Evolutionary conservation across 1,140 invertebrate genomes (phyloP), one percentile per base, ranked within the genome.

Genomic region (Philotrypesis tridentata): DNA sequence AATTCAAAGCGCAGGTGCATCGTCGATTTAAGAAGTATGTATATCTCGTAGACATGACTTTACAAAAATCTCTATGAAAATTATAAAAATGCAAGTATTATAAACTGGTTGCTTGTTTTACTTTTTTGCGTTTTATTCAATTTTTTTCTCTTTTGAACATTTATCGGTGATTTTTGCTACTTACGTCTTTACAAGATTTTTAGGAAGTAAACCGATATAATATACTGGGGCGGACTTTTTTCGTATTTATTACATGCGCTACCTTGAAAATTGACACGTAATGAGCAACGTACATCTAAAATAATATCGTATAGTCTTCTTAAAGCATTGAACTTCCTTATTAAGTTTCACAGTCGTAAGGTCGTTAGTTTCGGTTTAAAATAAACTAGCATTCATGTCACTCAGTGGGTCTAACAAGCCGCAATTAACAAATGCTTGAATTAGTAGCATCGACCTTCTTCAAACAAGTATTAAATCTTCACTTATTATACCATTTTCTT

Each of bases 321-420:
- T 75, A 79, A 79, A 83, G 61, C 63, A 83, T 83, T 83, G 81
- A 78, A 83, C 82, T 83, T 72, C 27, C 71, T 77, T 77, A 82
- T 83, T 83, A 83, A 74, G 82, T 79, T 83, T 75, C 60, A 78
- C 75, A 83, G 71, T 79, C 63, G 75, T 75, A 74, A 79, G 21
- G 75, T 79, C 61, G 61, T 79, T 83, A 55, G 55, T 61, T 78
- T 78, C 67, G 14, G 48, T 72, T 60, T 83, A 68, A 74, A 83
- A 40, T 77, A 48, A 83, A 79, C 82, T 79, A 76, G 61, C 70
- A 83, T 60, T 79, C 43, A 31, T 74, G 71, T 83, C 29, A 23
- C 61, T 79, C 31, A 14, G 33, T 79, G 63, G 73, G 48, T 48
- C 48, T 82, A 83, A 72, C 48, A 78, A 83, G 43, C 71, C 76